Conservation (phyloP, 2,797 vertebrate genomes). For the Parauchenoglanis ngamensis region DNA sequence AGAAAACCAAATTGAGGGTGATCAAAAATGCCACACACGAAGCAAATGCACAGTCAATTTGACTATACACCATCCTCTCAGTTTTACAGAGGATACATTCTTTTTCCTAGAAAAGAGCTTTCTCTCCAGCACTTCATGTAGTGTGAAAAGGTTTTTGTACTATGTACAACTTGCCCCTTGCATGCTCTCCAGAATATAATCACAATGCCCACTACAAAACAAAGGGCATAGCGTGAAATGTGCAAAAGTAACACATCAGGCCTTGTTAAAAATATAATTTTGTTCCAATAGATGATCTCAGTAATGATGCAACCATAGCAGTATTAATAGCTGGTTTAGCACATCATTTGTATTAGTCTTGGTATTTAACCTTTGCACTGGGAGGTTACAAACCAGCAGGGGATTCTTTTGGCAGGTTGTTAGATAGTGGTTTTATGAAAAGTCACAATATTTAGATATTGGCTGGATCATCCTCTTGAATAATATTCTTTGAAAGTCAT, state of each 20-base stretch:
- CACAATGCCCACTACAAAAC: slow-evolving; percentile 63
- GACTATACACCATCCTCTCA: background rate
- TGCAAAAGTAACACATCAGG: slow-evolving; percentile 72
- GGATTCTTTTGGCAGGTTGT: slow-evolving; percentile 57
- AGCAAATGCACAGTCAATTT: background rate
- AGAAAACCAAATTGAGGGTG: slow-evolving; percentile 30
- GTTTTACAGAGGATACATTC: background rate
- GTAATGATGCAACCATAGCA: slow-evolving; percentile 79
- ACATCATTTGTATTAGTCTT: slow-evolving; percentile 77
- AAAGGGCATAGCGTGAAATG: slow-evolving; percentile 68
- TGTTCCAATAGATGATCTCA: slow-evolving; percentile 79
- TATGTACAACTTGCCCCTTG: slow-evolving; percentile 46
- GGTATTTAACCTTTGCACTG: slow-evolving; percentile 77
- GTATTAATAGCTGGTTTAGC: slow-evolving; percentile 81
- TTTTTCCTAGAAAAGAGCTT: background rate
- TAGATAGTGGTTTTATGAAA: slow-evolving; percentile 54
- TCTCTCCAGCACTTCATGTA: background rate
- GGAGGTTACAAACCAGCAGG: slow-evolving; percentile 67
- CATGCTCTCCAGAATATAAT: slow-evolving; percentile 57
- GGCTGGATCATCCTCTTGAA: background rate
- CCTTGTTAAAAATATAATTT: slow-evolving; percentile 81
- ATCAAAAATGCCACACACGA: slow-evolving; percentile 30
- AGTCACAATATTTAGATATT: background rate
- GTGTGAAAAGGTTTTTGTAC: slow-evolving; percentile 1
- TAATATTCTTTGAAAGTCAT: background rate